Conservation (phyloP, 1,140 invertebrate genomes). For the Trypoxylus dichotomus region DNA sequence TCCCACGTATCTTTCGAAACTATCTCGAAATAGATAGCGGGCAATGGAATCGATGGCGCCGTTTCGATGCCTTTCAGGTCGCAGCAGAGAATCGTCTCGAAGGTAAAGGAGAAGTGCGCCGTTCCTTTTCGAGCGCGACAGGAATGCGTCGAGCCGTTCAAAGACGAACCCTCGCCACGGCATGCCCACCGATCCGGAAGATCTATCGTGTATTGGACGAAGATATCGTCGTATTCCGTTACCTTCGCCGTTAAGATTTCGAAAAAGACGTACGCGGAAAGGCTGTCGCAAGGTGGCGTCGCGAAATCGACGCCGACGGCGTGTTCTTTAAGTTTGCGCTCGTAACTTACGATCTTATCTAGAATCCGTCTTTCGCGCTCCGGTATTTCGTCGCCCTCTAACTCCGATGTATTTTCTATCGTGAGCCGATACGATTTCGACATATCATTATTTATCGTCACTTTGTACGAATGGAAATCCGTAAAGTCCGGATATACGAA, state of each 20-base stretch:
- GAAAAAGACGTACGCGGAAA: slow-evolving; percentile 44
- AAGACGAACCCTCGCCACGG: slow-evolving; percentile 2
- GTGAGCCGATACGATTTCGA: slow-evolving; percentile 34
- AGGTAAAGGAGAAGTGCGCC: slow-evolving; percentile 41
- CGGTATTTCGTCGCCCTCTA: slow-evolving; percentile 12
- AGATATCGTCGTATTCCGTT: slow-evolving; percentile 46
- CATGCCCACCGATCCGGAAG: slow-evolving; percentile 44
- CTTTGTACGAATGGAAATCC: slow-evolving; percentile 35
- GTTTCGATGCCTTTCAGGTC: slow-evolving; percentile 34
- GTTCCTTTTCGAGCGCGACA: slow-evolving; percentile 37
- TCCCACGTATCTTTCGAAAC: slow-evolving; percentile 47
- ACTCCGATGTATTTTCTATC: slow-evolving; percentile 39
- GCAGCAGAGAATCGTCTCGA: slow-evolving; percentile 45
- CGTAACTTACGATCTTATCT: slow-evolving; percentile 29
- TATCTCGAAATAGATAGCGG: slow-evolving; percentile 48
- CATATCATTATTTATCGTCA: slow-evolving; percentile 32
- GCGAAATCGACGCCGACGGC: slow-evolving; percentile 35
- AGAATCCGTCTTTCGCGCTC: slow-evolving; percentile 34
- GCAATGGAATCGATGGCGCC: neutral
- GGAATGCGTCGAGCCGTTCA: slow-evolving; percentile 44
- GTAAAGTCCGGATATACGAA: slow-evolving; percentile 48
- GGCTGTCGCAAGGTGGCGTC: slow-evolving; percentile 43
- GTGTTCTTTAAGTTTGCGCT: neutral
- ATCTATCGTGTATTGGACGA: slow-evolving; percentile 45
- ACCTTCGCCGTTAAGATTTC: slow-evolving; percentile 42